Conservation (phyloP, 2,888 invertebrate genomes). For the Clostera curtula region DNA sequence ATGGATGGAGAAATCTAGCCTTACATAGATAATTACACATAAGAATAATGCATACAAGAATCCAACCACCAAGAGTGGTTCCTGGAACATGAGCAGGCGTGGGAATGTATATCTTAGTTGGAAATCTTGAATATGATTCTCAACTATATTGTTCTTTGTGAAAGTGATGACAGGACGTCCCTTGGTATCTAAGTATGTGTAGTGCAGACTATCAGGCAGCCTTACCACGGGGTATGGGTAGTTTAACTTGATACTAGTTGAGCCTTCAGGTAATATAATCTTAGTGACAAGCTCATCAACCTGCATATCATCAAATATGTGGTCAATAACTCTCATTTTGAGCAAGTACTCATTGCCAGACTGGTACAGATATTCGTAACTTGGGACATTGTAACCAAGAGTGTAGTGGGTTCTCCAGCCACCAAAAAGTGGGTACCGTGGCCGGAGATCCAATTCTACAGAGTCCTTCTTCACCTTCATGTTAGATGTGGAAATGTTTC, state of each 20-base stretch:
- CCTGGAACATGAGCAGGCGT: constrained; percentile 89
- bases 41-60: constrained; percentile 94
- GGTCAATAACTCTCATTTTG: constrained; percentile 96
- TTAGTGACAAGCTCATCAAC: constrained; percentile 91
- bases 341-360: constrained; percentile 86
- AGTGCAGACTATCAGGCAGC: constrained; percentile 84
- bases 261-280: constrained; percentile 95
- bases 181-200: constrained; percentile 95
- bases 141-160: constrained; percentile 89
- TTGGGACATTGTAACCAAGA: constrained; percentile 97
- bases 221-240: constrained; percentile 88
- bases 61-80: constrained; percentile 91
- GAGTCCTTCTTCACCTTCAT: constrained; percentile 91
- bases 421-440: constrained; percentile 97
- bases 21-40: constrained; percentile 93
- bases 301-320: constrained; percentile 97
- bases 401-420: constrained; percentile 99
- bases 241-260: constrained; percentile 85
- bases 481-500: constrained; percentile 98
- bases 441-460: constrained; percentile 96
- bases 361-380: constrained; percentile 94
- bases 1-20: constrained; percentile 96
- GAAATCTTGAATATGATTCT: constrained; percentile 97
- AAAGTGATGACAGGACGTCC: constrained; percentile 93
- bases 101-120: constrained; percentile 92